Evolutionary conservation across 2,113 vertebrate genomes (phyloP), one percentile per base, ranked within the genome.

Genomic region (Neodon shergylaensis): DNA sequence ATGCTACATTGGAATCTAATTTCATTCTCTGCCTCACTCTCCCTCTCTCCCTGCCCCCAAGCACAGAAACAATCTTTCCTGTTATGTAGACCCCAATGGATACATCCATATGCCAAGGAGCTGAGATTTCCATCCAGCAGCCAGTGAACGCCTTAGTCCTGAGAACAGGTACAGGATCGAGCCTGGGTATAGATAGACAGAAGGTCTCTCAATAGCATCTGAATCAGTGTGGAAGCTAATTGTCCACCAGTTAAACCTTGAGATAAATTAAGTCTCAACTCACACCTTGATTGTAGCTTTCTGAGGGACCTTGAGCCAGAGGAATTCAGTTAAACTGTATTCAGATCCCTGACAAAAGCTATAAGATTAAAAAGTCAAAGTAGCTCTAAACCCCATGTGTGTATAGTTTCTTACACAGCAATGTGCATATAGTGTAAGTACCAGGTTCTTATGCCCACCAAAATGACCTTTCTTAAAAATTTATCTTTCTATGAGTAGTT

Each of bases 391-490:
- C 49, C 61, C 47, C 81, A 3, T 4, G 77, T 92, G 28, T 65
- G 61, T 72, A 24, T 88, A 47, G 44, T 92, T 92, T 95, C 79
- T 89, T 94, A 74, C 28, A 70, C 11, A 94, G 39, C n/a, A 83
- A 12, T 49, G 28, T 86, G 88, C n/a, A 70, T 16, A 42, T 19
- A 83, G 47, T 22, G 83, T 91, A 87, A 95, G 24, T 13, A 74
- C 36, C 16, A 78, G 31, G 36, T 76, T 58, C 52, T 76, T 90
- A 12, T 1, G 11, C 73, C 74, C 26, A 73, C 88, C 31, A 42
- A 79, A 95, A 88, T 90, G 4, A 70, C 77, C 90, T 65, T 72
- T 79, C 89, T 87, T 94, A 83, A 91, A 66, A 93, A 61, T 86
- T 54, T 63, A 31, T 65, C 42, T 88, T 61, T 31, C 22, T 4